Evolutionary conservation across 92 coral and sea anemone species (phyloP).

Genomic region (Palythoa caribaeorum): DNA sequence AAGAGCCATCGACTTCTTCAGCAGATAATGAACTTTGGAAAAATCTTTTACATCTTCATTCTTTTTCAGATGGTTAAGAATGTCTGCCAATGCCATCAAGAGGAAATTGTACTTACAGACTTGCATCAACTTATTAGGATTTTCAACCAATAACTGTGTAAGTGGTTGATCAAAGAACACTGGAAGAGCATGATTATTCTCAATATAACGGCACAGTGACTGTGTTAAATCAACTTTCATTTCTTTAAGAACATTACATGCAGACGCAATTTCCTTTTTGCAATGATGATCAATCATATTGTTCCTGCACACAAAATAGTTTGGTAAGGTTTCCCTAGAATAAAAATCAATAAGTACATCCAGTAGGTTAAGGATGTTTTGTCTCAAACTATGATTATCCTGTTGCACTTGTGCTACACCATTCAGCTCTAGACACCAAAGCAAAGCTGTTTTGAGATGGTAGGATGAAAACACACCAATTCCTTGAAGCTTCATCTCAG

Average conservation of each 20-base stretch:
- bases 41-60: slow-evolving; percentile 30
- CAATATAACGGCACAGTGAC: slow-evolving; percentile 71
- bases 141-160: slow-evolving; percentile 49
- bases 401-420: slow-evolving; percentile 32
- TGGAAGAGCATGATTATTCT: slow-evolving; percentile 73
- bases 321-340: slow-evolving; percentile 61
- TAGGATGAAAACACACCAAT: slow-evolving; percentile 75
- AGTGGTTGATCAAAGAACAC: slow-evolving; percentile 72
- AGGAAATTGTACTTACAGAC: slow-evolving; percentile 79
- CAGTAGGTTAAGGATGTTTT: slow-evolving; percentile 67
- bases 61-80: slow-evolving; percentile 54
- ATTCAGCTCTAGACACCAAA: slow-evolving; percentile 79
- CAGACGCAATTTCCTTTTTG: slow-evolving; percentile 52
- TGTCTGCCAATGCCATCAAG: slow-evolving; percentile 73
- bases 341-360: slow-evolving; percentile 65
- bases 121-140: slow-evolving; percentile 65
- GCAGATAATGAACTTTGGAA: slow-evolving; percentile 44
- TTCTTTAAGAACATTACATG: slow-evolving; percentile 69
- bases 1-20: slow-evolving; percentile 62
- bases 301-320: slow-evolving; percentile 70
- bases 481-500: slow-evolving; percentile 70
- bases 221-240: slow-evolving; percentile 58
- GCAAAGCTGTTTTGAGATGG: slow-evolving; percentile 76
- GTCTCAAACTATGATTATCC: slow-evolving; percentile 57
- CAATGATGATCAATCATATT: slow-evolving; percentile 84